phyloP scores from a whole-genome alignment of 1,140 invertebrate genomes.

The Macrobrachium nipponense region DNA sequence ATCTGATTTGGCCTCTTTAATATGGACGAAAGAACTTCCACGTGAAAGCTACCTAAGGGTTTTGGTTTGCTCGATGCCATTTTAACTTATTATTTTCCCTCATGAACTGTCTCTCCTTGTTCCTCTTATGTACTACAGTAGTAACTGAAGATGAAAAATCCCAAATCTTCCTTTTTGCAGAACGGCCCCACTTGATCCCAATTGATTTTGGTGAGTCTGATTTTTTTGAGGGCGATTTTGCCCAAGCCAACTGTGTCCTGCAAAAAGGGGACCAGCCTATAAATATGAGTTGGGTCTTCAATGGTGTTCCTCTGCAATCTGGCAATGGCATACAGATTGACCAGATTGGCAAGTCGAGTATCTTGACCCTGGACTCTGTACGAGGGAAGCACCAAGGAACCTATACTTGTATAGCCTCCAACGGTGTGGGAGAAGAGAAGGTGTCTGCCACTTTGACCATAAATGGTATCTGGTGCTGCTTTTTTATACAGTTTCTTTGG shows the following conservation, averaged over 20 bases:
- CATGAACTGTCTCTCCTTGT: no score
- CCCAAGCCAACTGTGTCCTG: constrained; percentile 81
- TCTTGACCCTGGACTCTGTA: constrained; percentile 81
- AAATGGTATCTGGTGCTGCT: constrained; percentile 45
- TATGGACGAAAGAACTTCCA: no score
- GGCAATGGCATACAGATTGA: constrained; percentile 65
- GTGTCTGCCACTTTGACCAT: constrained; percentile 50
- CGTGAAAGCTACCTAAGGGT: no score
- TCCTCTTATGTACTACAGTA: background rate
- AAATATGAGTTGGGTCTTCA: constrained; percentile 82
- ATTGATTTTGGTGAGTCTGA: constrained; percentile 63
- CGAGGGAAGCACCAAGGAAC: constrained; percentile 71
- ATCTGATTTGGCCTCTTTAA: no score
- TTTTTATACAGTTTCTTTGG: background rate
- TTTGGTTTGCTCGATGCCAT: no score
- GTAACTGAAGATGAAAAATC: background rate
- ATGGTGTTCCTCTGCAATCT: constrained; percentile 69
- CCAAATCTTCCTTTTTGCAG: constrained; percentile 50
- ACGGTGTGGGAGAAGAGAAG: constrained; percentile 67
- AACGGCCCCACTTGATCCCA: constrained; percentile 56
- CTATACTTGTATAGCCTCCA: constrained; percentile 69
- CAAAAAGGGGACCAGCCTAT: constrained; percentile 86
- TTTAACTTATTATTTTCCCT: no score
- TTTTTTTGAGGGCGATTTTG: constrained; percentile 71
- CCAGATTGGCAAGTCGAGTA: constrained; percentile 77